Base-by-base conservation (phyloP, 2,888 invertebrate species). In the Eretmocerus hayati region DNA sequence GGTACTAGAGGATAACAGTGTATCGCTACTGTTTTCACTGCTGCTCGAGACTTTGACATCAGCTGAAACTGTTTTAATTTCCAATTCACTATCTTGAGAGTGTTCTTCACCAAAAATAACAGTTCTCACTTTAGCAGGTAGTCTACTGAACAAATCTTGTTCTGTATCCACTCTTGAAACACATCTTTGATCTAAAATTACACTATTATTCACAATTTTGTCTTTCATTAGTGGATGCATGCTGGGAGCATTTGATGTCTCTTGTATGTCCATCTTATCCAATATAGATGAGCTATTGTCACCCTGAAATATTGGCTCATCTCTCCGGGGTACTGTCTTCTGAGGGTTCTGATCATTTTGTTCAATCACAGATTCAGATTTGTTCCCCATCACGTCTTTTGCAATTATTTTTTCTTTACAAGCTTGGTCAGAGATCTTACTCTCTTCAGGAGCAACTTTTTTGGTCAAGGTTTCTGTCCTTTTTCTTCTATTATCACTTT, bases 21-120 rank as follows among this genome's bases (percentile, higher is more conserved):
- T 79, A 47, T 80, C 80, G 43, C 77, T 79, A 52, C 78, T 78
- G 51, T 77, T 73, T 62, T 82, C 81, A 44, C 70, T 65, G 42
- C 60, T 58, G 22, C 67, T 66, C 1, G 63, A 67, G 9, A 65
- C 42, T 46, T 71, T 71, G 6, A 59, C 52, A 40, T 71, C 69
- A 43, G 69, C 71, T 3, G 60, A 59, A 22, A 69, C 67, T 4
- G 58, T 49, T 58, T 69, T 69, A 2, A 56, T 59, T 36, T 68
- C 67, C 3, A 57, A 49, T 53, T 67, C 69, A 46, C 62, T 65
- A 39, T 67, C 64, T 30, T 59, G 57, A n/a, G 62, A 66, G 9
- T 55, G 52, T 19, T 66, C 59, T 55, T 67, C 64, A 22, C 16
- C 33, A 31, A 51, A 38, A 16, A 46, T 15, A 9, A 31, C 21